A percentile compares a stretch with the other conserved stretches of the same genome.
Evolutionary conservation across 2,888 invertebrate genomes (phyloP).

Genomic region (Koerneria pararmatus): DNA sequence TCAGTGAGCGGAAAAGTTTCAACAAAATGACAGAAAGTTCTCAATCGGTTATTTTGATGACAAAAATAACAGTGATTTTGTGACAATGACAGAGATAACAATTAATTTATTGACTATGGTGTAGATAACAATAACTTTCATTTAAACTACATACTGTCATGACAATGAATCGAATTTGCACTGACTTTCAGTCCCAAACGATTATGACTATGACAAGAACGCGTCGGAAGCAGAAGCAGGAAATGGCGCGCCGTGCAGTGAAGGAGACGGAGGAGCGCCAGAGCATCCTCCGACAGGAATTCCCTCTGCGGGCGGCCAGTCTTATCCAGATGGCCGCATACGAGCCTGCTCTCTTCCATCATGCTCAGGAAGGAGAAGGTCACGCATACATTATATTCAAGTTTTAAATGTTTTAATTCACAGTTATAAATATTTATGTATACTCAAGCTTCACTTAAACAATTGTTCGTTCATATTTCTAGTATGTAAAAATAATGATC

Average conservation of each 20-base stretch:
- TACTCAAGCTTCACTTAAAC: too few species aligned
- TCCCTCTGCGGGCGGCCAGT: constrained; percentile 89
- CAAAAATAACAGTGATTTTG: not conserved
- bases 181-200: constrained; percentile 54
- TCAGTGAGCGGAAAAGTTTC: too few species aligned
- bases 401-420: too few species aligned
- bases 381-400: too few species aligned
- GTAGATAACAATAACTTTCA: too few species aligned
- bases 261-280: constrained; percentile 88
- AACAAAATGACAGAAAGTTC: not conserved
- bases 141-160: too few species aligned
- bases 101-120: too few species aligned
- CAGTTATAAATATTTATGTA: too few species aligned
- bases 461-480: too few species aligned
- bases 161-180: not conserved
- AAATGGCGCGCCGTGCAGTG: constrained; percentile 83
- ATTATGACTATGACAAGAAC: constrained; percentile 94
- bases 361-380: constrained; percentile 40
- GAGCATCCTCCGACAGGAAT: constrained; percentile 70
- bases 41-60: not conserved
- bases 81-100: too few species aligned
- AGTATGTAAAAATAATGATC: too few species aligned
- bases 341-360: constrained; percentile 83
- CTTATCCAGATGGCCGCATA: constrained; percentile 90
- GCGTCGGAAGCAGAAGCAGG: constrained; percentile 95